Percentiles rank a stretch among this genome's conserved stretches.
phyloP scores from a whole-genome alignment of 2,797 vertebrate species.

The Dermochelys coriacea region DNA sequence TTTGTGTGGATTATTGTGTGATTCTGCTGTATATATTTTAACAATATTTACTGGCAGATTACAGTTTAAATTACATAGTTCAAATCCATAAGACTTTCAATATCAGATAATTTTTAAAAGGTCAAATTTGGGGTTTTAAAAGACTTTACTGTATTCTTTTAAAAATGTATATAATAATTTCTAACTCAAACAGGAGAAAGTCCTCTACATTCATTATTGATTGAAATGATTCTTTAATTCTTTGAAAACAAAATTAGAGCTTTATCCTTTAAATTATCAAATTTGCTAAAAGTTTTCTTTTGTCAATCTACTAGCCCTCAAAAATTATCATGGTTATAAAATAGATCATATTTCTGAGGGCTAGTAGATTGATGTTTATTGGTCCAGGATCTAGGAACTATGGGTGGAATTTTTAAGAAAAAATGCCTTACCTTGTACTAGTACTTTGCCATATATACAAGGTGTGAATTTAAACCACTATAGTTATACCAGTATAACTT shows the following conservation, averaged over 20 bases:
- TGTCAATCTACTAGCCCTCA: background rate
- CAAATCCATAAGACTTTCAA: background rate
- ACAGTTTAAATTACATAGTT: background rate
- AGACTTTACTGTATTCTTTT: background rate
- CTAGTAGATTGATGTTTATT: no score
- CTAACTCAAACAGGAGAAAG: background rate
- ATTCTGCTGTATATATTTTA: background rate
- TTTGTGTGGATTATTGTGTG: conserved; percentile 16
- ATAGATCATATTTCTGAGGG: background rate
- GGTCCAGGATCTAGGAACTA: no score
- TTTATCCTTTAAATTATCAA: background rate
- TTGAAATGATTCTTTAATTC: background rate
- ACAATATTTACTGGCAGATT: conserved; percentile 5
- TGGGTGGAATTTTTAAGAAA: background rate
- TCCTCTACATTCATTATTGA: background rate
- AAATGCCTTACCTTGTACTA: fast-evolving
- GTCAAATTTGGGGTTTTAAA: background rate
- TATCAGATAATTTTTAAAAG: background rate
- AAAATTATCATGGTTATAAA: background rate
- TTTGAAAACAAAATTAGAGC: background rate
- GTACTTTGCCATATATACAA: background rate
- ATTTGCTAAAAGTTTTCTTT: background rate
- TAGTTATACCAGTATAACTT: background rate
- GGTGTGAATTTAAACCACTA: background rate
- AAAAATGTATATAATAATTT: background rate